Percentiles rank a stretch among this genome's conserved stretches.
Evolutionary conservation across 1,140 invertebrate species (phyloP).

Genomic region (Polyergus mexicanus): DNA sequence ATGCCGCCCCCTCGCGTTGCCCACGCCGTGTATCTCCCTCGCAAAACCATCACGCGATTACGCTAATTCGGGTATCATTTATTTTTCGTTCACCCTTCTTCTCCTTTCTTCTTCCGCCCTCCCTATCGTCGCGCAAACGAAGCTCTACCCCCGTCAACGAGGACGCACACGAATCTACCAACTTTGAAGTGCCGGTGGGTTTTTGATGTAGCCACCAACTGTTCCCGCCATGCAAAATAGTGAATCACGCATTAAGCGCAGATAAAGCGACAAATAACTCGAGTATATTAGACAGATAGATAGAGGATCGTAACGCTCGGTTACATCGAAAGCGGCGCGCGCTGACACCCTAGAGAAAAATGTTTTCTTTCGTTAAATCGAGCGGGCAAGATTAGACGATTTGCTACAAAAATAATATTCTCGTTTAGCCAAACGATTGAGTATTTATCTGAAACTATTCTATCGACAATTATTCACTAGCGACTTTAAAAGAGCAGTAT

Average conservation of each 20-base stretch:
- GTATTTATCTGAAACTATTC: not conserved
- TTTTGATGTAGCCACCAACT: constrained; percentile 87
- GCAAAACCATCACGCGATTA: constrained; percentile 85
- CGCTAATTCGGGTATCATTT: constrained; percentile 86
- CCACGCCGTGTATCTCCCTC: constrained; percentile 79
- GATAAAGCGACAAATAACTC: constrained; percentile 69
- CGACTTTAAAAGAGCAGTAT: not conserved
- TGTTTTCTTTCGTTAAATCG: constrained; percentile 31
- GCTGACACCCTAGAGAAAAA: constrained; percentile 34
- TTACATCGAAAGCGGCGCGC: constrained; percentile 31
- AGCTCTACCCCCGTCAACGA: constrained; percentile 48
- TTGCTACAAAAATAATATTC: constrained; percentile 15
- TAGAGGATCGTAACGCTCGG: constrained; percentile 52
- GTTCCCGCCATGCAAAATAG: constrained; percentile 84
- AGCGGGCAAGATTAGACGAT: not conserved
- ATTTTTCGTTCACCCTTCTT: constrained; percentile 85
- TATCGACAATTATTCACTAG: not conserved
- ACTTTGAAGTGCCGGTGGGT: constrained; percentile 85
- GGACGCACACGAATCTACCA: constrained; percentile 66
- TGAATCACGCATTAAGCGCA: constrained; percentile 83
- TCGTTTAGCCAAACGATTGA: not conserved
- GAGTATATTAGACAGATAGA: constrained; percentile 59
- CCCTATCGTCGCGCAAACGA: constrained; percentile 74
- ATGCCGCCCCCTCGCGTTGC: constrained; percentile 62
- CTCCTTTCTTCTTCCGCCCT: constrained; percentile 73